These are phyloP conservation scores for Minunthozetes semirufus DNA, from an alignment of 2,888 invertebrate genomes.

Conservation along the genomic window DNA sequence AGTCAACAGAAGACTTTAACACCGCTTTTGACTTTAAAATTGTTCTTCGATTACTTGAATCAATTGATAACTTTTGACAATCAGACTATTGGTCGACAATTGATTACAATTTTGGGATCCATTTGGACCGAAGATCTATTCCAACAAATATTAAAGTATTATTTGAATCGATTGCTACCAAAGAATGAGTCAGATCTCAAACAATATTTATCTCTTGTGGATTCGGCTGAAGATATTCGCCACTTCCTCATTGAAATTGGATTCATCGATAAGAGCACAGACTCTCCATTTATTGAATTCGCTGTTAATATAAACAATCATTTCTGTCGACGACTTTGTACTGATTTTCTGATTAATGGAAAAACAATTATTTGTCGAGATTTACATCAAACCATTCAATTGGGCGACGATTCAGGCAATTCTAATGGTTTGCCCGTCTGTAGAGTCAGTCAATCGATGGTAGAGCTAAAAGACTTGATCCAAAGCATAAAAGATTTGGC, in stretches of 20 bases:
- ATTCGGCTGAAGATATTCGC: slow-evolving; percentile 18
- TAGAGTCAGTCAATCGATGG: slow-evolving; percentile 50
- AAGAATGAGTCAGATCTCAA: slow-evolving; percentile 22
- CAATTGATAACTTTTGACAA: not conserved
- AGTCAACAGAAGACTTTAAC: not conserved
- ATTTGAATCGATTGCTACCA: slow-evolving; percentile 29
- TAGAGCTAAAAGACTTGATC: slow-evolving; percentile 26
- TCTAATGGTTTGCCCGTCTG: slow-evolving; percentile 51
- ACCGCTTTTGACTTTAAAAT: not conserved
- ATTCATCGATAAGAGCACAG: not conserved
- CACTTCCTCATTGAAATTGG: not conserved
- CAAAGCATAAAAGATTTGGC: slow-evolving; percentile 51
- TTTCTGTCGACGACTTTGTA: slow-evolving; percentile 6
- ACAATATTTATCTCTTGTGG: not conserved
- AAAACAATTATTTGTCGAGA: slow-evolving; percentile 47
- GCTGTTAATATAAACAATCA: not conserved
- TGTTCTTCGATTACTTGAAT: slow-evolving; percentile 17
- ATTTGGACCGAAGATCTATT: slow-evolving; percentile 27
- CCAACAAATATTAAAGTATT: slow-evolving; percentile 14
- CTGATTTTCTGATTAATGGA: slow-evolving; percentile 45
- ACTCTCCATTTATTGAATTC: slow-evolving; percentile 17
- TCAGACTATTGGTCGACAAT: not conserved
- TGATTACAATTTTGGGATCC: slow-evolving; percentile 2
- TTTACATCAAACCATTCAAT: slow-evolving; percentile 45
- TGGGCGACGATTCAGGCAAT: slow-evolving; percentile 44